Percentiles rank a stretch among this genome's conserved stretches.
phyloP scores from a whole-genome alignment of 2,113 vertebrate genomes.

The Sula dactylatra region DNA sequence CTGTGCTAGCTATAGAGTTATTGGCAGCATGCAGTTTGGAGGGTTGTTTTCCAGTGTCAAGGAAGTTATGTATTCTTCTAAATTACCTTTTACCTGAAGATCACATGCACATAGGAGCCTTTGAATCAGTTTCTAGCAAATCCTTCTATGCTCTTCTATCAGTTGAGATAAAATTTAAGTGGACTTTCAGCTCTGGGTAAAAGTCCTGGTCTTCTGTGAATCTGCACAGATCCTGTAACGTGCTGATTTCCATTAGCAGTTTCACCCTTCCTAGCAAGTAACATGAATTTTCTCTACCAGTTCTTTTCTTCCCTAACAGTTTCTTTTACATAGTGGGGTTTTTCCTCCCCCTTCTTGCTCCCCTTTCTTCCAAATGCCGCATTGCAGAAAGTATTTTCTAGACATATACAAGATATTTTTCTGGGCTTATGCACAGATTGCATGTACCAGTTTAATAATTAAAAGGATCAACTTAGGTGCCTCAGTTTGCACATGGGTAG shows the following conservation, averaged over 20 bases:
- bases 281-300: neutral
- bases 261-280: neutral
- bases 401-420: neutral
- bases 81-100: neutral
- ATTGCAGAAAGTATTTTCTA: neutral
- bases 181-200: neutral
- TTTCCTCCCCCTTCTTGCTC: neutral
- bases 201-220: neutral
- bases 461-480: neutral
- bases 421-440: neutral
- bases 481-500: neutral
- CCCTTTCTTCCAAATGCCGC: neutral
- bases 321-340: neutral
- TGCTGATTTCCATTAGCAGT: neutral
- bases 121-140: neutral
- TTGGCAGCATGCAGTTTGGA: neutral
- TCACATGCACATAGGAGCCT: neutral
- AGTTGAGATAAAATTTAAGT: neutral
- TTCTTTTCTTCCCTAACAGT: neutral
- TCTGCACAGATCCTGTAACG: neutral
- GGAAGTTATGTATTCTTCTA: neutral
- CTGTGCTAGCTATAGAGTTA: neutral
- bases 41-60: neutral
- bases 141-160: neutral
- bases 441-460: neutral